A percentile compares a stretch with the other conserved stretches of the same genome.
Evolutionary conservation across 2,888 invertebrate genomes (phyloP).

Genomic region (Hirtodrosophila duncani): DNA sequence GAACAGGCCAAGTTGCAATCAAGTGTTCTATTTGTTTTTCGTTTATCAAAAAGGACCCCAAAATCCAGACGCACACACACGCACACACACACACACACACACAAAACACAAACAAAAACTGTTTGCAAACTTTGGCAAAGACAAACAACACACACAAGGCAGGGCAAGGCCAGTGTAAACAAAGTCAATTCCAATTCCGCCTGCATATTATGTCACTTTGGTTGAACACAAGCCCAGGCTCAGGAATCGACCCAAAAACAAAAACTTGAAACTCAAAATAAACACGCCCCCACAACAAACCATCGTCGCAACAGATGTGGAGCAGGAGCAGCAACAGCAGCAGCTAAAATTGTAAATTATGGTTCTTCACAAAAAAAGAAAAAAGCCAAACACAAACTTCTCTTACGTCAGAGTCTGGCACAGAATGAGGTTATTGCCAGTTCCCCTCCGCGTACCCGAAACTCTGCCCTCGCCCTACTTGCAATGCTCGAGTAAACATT

Average conservation of each 20-base stretch:
- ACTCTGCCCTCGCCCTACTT: too few relatives aligned
- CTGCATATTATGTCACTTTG: slow-evolving; percentile 19
- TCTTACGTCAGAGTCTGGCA: slow-evolving; percentile 37
- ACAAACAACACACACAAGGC: slow-evolving; percentile 18
- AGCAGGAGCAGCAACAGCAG: slow-evolving; percentile 10
- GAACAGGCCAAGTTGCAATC: too few relatives aligned
- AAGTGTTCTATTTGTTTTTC: too few relatives aligned
- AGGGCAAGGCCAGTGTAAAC: slow-evolving; percentile 10
- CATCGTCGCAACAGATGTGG: slow-evolving; percentile 29
- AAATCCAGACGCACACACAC: too few relatives aligned
- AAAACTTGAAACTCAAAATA: slow-evolving; percentile 2
- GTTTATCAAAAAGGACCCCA: too few relatives aligned
- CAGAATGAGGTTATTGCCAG: slow-evolving; percentile 49
- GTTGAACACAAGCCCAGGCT: not conserved
- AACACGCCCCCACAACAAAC: slow-evolving; percentile 28
- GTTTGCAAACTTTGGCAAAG: slow-evolving; percentile 20
- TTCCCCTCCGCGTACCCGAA: too few relatives aligned
- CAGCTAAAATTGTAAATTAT: too few relatives aligned
- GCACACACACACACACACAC: too few relatives aligned
- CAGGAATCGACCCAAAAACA: slow-evolving; percentile 4
- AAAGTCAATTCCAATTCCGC: slow-evolving; percentile 25
- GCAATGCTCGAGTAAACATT: slow-evolving; percentile 49
- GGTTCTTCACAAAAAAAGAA: slow-evolving; percentile 24
- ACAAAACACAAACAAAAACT: too few relatives aligned
- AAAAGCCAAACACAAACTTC: slow-evolving; percentile 30